Percentiles rank a stretch among this genome's conserved stretches.
phyloP scores from a whole-genome alignment of 2,113 vertebrate species.

The Glaucidium brasilianum region DNA sequence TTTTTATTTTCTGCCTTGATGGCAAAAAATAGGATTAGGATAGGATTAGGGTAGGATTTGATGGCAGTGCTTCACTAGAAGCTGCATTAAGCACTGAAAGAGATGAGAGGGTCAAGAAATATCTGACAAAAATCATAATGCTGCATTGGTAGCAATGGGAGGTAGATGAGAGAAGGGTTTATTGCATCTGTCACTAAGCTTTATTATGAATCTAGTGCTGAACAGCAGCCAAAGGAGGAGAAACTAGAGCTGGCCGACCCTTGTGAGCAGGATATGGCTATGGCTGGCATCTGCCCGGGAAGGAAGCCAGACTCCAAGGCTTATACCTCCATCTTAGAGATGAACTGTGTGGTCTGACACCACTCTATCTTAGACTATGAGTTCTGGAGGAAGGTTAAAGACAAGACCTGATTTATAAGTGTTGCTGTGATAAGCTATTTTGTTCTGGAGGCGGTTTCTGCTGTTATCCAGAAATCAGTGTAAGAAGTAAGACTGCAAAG shows the following conservation, averaged over 20 bases:
- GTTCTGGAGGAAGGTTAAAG: not conserved
- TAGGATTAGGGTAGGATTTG: not conserved
- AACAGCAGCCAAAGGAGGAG: constrained; percentile 23
- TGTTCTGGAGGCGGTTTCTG: not conserved
- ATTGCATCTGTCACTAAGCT: constrained; percentile 30
- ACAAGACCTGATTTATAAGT: not conserved
- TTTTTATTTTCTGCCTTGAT: not conserved
- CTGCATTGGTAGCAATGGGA: not conserved
- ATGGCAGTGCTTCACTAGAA: not conserved
- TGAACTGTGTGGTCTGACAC: constrained; percentile 5
- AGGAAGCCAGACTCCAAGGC: not conserved
- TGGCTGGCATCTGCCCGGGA: constrained; percentile 50
- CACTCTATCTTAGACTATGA: not conserved
- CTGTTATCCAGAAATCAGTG: not conserved
- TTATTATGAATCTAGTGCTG: constrained; percentile 8
- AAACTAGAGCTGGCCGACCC: not conserved
- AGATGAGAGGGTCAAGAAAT: not conserved
- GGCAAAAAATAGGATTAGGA: not conserved
- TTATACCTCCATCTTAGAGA: not conserved
- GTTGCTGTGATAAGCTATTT: not conserved
- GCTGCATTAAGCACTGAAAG: not conserved
- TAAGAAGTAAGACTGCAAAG: not conserved
- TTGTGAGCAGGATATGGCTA: not conserved
- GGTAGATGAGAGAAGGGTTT: constrained; percentile 22
- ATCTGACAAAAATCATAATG: not conserved